Percentiles rank a stretch among this genome's conserved stretches.
Conservation (phyloP, 2,113 vertebrate genomes). For the Lates calcarifer region DNA sequence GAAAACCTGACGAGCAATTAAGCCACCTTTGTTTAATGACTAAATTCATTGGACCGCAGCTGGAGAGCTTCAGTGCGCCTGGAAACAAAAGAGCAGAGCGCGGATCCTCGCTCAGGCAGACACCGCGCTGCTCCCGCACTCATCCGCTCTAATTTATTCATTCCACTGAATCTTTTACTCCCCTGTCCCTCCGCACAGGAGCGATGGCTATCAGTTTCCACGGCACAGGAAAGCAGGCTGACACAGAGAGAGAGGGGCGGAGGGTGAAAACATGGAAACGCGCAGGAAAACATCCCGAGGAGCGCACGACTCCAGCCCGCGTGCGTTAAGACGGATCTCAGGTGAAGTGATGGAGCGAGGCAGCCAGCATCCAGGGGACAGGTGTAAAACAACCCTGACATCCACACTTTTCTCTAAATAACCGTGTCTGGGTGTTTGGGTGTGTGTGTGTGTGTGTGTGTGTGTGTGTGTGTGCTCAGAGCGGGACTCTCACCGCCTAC, state of each 20-base stretch:
- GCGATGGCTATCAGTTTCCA: slow-evolving; percentile 15
- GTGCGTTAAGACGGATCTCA: background rate
- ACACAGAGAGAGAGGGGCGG: background rate
- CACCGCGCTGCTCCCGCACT: background rate
- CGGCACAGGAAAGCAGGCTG: background rate
- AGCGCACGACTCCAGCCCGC: slow-evolving; percentile 29
- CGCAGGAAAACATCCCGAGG: slow-evolving; percentile 24
- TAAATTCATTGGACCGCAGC: slow-evolving; percentile 2
- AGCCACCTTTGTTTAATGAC: slow-evolving; percentile 15
- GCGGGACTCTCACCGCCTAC: slow-evolving; percentile 56
- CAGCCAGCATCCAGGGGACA: background rate
- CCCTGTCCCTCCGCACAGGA: background rate
- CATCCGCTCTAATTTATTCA: slow-evolving; percentile 30
- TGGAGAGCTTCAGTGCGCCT: background rate
- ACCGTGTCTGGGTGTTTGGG: background rate
- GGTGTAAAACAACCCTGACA: background rate
- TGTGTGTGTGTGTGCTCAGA: no score
- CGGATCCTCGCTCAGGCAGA: background rate
- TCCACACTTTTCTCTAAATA: background rate
- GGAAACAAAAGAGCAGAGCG: slow-evolving; percentile 25
- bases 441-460: background rate
- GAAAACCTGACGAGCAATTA: slow-evolving; percentile 1
- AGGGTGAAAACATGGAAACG: background rate
- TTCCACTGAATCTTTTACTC: slow-evolving; percentile 51
- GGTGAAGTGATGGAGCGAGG: background rate